A percentile compares a stretch with the other conserved stretches of the same genome.
Evolutionary conservation across 2,888 invertebrate species (phyloP).

Genomic region (Slavum lentiscoides): DNA sequence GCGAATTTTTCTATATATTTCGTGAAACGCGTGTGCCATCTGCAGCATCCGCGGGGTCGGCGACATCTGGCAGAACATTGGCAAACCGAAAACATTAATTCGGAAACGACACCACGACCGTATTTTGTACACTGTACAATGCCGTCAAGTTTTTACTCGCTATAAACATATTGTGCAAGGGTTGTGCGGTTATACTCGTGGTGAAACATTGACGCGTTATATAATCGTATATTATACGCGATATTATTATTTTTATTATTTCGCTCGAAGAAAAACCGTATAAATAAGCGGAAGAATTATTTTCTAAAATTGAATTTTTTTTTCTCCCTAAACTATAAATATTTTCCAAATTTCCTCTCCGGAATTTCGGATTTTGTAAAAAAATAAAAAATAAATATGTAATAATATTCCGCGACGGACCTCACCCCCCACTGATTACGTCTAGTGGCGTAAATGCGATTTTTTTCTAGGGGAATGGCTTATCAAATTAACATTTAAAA

Average conservation of each 20-base stretch:
- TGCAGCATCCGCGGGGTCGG: not conserved
- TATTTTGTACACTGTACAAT: not conserved
- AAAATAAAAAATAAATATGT: too few species aligned
- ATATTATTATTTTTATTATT: not conserved
- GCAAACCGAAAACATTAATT: conserved; percentile 43
- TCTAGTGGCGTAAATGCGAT: too few species aligned
- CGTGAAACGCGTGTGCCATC: conserved; percentile 11
- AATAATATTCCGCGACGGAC: too few species aligned
- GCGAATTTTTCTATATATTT: conserved; percentile 1
- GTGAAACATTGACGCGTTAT: not conserved
- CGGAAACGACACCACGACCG: not conserved
- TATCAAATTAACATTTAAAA: too few species aligned
- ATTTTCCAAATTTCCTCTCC: too few species aligned
- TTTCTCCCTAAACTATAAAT: too few species aligned
- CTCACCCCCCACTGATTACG: too few species aligned
- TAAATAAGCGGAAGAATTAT: too few species aligned
- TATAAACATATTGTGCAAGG: conserved; percentile 27
- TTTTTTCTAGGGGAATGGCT: too few species aligned
- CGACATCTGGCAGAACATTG: conserved; percentile 49
- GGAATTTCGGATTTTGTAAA: too few species aligned
- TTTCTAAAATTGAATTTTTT: too few species aligned
- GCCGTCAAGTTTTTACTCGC: conserved; percentile 36
- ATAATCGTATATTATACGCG: too few species aligned
- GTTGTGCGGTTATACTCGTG: not conserved
- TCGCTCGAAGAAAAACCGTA: not conserved